Percentiles rank a stretch among this genome's conserved stretches.
phyloP scores from a whole-genome alignment of 1,140 invertebrate genomes.

The Zaprionus camerounensis region DNA sequence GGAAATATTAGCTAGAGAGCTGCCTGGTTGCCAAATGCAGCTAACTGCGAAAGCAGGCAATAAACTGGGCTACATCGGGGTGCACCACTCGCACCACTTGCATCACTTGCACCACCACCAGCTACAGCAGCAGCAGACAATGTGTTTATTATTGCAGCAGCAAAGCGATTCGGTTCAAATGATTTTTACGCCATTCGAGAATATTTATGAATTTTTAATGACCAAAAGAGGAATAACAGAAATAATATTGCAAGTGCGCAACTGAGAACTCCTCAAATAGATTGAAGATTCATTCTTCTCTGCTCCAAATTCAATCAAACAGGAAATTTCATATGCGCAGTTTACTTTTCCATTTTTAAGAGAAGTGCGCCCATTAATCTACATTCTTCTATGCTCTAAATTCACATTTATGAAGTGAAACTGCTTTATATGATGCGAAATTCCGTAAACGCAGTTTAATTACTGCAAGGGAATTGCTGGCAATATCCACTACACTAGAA shows the following conservation, averaged over 20 bases:
- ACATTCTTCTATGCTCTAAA: background rate
- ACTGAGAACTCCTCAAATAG: slow-evolving; percentile 15
- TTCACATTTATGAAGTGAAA: background rate
- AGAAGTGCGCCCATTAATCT: no score
- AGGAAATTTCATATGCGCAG: no score
- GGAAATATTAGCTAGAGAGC: slow-evolving; percentile 68
- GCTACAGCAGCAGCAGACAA: slow-evolving; percentile 51
- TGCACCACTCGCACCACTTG: background rate
- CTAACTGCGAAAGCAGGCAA: slow-evolving; percentile 45
- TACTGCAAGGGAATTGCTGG: background rate
- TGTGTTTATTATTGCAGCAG: slow-evolving; percentile 72
- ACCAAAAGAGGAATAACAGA: background rate
- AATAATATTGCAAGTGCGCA: slow-evolving; percentile 1
- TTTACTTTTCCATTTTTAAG: no score
- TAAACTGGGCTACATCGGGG: slow-evolving; percentile 23
- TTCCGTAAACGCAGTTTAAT: background rate
- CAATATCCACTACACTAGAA: background rate
- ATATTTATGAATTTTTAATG: slow-evolving; percentile 39
- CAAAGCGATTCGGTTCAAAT: slow-evolving; percentile 20
- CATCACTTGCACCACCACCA: background rate
- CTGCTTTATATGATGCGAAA: background rate
- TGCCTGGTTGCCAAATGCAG: slow-evolving; percentile 43
- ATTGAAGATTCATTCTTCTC: slow-evolving; percentile 3
- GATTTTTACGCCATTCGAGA: slow-evolving; percentile 27
- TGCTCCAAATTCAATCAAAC: background rate